Conservation (phyloP, 2,797 vertebrate species). For the Cuculus canorus region DNA sequence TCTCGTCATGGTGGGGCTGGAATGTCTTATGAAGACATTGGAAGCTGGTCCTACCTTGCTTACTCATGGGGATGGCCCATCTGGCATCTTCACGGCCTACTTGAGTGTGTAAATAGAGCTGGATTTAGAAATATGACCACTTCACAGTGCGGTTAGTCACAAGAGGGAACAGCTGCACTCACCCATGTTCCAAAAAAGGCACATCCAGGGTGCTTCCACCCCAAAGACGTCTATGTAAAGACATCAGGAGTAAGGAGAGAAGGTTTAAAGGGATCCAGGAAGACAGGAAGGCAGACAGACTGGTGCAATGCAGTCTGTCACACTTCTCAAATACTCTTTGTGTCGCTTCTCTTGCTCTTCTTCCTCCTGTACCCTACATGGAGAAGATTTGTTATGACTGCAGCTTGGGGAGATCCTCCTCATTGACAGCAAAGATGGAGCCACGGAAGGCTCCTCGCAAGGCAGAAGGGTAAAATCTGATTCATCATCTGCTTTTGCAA, state of each 20-base stretch:
- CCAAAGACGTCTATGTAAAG: background rate
- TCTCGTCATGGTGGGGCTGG: background rate
- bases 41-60: background rate
- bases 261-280: background rate
- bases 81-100: background rate
- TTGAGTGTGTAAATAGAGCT: background rate
- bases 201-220: background rate
- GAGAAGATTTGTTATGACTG: background rate
- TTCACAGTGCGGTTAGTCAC: background rate
- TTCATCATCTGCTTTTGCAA: background rate
- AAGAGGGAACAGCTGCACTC: background rate
- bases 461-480: background rate
- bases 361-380: background rate
- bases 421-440: rapidly evolving
- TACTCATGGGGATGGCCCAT: background rate
- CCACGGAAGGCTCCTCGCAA: rapidly evolving
- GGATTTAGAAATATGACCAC: background rate
- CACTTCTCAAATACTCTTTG: background rate
- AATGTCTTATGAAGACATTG: background rate
- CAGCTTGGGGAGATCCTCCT: background rate
- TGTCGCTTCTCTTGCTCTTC: background rate
- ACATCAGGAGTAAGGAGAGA: background rate
- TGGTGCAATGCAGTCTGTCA: background rate
- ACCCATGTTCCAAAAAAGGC: background rate
- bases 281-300: background rate